Conservation (phyloP, 2,113 vertebrate species). For the Petromus typicus region DNA sequence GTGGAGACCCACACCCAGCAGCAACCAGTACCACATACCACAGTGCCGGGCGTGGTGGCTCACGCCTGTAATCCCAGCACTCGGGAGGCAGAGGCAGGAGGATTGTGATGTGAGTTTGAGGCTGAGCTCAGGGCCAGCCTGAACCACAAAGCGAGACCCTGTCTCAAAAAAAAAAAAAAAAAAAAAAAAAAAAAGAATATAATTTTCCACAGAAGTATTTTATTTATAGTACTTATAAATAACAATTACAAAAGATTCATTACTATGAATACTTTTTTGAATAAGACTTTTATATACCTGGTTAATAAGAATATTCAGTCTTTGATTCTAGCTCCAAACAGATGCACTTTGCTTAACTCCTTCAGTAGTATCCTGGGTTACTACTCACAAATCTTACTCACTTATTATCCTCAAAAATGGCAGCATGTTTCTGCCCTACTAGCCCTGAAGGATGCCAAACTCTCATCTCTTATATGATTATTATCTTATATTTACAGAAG, state of each 20-base stretch:
- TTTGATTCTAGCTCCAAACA: neutral
- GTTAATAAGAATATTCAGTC: neutral
- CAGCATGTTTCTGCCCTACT: neutral
- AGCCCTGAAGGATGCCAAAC: neutral
- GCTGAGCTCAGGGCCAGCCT: too few relatives aligned
- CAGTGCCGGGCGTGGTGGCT: too few relatives aligned
- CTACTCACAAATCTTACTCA: neutral
- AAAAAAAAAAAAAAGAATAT: too few relatives aligned
- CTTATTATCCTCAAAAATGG: neutral
- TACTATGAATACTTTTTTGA: slow-evolving; percentile 16
- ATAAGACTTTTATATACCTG: neutral
- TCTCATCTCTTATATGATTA: neutral
- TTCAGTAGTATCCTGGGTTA: neutral
- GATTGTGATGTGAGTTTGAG: too few relatives aligned
- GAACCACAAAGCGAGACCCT: too few relatives aligned
- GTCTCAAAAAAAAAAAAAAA: too few relatives aligned
- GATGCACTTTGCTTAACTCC: neutral
- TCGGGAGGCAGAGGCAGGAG: too few relatives aligned
- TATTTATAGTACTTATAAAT: slow-evolving; percentile 24
- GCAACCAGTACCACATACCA: too few relatives aligned
- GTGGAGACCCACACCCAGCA: too few relatives aligned
- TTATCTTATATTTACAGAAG: neutral
- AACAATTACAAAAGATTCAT: neutral
- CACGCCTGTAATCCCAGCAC: too few relatives aligned
- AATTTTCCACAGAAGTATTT: neutral